Base-by-base conservation (phyloP, 2,797 vertebrate genomes). In the Sebastes dallii region DNA sequence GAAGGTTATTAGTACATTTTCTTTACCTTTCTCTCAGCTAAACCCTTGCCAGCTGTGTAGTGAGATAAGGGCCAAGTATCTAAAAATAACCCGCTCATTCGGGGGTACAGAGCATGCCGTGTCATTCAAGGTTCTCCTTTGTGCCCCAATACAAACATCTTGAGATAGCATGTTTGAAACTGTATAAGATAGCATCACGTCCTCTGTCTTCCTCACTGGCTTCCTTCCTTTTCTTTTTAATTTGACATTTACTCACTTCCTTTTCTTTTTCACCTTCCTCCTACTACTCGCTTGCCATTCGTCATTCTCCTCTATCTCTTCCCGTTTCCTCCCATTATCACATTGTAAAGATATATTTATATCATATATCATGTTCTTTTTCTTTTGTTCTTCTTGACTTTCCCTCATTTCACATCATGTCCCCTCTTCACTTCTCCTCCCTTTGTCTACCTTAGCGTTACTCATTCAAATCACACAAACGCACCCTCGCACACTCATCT, bases 71-170 rank as follows among this genome's bases (percentile, higher is more conserved):
- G 59, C 82, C 52, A 13, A 59, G 66, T n/a, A 75, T 80, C 91
- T 92, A 93, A 94, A 94, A 94, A 92, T 94, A 94, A 68, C 77
- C 18, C 3, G 2, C 68, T 88, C 78, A 78, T 88, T 90, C 61
- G 24, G 72, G 46, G 67, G 75, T 77, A 86, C 73, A 75, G 84
- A 87, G 84, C 81, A 68, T 36, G 66, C 61, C 1, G 52, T 89
- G 86, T 84, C 92, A 89, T 92, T 92, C 90, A 90, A 78, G 68
- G 84, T 86, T 84, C 71, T 77, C 85, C 59, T 90, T 88, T 90
- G 79, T 86, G 83, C 68, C 61, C 80, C 24, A 56, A 67, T 79
- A 75, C 77, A 88, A 89, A 90, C 80, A 87, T 88, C 77, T 89
- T 67, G n/a, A 89, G 87, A 89, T 82, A 86, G 60, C 56, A 27